Conservation (phyloP, 1,140 invertebrate species). For the Bombus superbus region DNA sequence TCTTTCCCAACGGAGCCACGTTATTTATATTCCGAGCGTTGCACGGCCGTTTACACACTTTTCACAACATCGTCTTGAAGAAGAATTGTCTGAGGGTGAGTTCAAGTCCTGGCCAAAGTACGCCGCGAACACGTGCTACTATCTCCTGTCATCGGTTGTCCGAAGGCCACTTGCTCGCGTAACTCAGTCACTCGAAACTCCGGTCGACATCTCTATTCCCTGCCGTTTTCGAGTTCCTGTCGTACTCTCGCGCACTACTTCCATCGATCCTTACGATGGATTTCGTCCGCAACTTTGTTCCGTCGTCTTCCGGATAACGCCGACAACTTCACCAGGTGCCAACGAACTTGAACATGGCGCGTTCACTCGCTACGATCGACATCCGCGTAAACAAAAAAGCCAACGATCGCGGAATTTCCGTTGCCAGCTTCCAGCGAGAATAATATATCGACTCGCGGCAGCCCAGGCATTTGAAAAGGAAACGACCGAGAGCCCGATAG, state of each 20-base stretch:
- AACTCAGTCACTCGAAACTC: constrained; percentile 29
- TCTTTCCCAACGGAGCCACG: neutral
- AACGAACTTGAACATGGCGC: neutral
- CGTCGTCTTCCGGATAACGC: neutral
- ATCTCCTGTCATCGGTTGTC: constrained; percentile 43
- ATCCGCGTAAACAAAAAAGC: neutral
- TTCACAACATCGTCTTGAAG: constrained; percentile 37
- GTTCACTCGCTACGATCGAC: no score
- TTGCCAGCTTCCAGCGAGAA: neutral
- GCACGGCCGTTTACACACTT: constrained; percentile 37
- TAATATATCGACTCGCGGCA: no score
- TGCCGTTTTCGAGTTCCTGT: constrained; percentile 16
- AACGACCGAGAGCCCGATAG: neutral
- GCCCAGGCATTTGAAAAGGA: neutral
- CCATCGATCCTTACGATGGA: constrained; percentile 18
- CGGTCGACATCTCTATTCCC: constrained; percentile 6
- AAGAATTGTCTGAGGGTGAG: neutral
- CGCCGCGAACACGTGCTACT: constrained; percentile 52
- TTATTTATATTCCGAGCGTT: neutral
- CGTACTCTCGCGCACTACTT: constrained; percentile 41
- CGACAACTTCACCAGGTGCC: neutral
- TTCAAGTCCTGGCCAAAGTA: constrained; percentile 5
- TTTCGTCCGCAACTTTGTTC: neutral
- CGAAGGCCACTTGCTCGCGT: neutral
- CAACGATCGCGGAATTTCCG: neutral